Conservation (phyloP, 2,113 vertebrate species). For the Oenanthe oenanthe region DNA sequence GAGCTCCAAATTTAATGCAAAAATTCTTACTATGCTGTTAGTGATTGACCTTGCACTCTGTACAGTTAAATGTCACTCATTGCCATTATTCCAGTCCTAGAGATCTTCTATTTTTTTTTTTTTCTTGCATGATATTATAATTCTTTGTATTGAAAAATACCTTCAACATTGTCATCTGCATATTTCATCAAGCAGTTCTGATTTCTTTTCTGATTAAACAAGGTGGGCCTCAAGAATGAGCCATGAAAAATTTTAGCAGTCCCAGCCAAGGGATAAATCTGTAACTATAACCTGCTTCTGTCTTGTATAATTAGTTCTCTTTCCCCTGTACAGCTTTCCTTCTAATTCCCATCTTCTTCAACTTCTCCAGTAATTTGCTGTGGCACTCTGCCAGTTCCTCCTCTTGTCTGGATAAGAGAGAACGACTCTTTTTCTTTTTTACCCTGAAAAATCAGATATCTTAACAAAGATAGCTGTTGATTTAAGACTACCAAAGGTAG, state of each 20-base stretch:
- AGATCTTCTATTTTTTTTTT: background rate
- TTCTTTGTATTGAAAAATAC: slow-evolving; percentile 30
- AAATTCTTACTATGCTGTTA: background rate
- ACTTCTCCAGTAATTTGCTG: background rate
- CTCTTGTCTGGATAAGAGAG: background rate
- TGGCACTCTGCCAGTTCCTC: background rate
- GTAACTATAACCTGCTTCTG: background rate
- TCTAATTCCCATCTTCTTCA: background rate
- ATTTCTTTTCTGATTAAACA: slow-evolving; percentile 47
- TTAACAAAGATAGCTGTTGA: background rate
- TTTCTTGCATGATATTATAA: slow-evolving; percentile 13
- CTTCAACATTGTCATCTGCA: slow-evolving; percentile 28
- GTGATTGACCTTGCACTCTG: slow-evolving; percentile 55
- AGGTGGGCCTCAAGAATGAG: background rate
- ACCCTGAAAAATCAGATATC: background rate
- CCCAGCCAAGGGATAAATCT: background rate
- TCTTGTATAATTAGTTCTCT: background rate
- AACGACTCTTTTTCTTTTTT: background rate
- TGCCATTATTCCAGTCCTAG: slow-evolving; percentile 15
- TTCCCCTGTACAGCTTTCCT: background rate
- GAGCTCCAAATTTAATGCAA: slow-evolving; percentile 58
- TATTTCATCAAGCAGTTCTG: slow-evolving; percentile 48
- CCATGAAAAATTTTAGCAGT: background rate
- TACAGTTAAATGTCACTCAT: slow-evolving; percentile 36
- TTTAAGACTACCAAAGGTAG: background rate